Conservation (phyloP, 2,888 invertebrate species). For the Dryobotodes eremita region DNA sequence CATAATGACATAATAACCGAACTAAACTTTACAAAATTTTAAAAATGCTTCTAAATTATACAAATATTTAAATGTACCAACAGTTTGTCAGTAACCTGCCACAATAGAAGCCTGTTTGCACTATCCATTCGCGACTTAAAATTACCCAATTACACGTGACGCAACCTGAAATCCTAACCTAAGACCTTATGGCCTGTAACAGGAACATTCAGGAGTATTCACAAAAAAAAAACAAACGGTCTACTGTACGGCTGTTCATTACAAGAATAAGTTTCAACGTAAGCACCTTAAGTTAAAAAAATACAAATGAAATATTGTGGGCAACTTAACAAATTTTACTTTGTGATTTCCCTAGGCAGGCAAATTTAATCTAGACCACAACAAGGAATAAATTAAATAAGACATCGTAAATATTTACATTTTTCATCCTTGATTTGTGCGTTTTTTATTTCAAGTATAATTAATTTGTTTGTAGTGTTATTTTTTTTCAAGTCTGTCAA, state of each 20-base stretch:
- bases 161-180: background rate
- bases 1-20: no score
- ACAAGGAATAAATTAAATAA: constrained; percentile 46
- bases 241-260: constrained; percentile 11
- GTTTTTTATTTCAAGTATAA: constrained; percentile 15
- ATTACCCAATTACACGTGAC: background rate
- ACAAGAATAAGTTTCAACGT: constrained; percentile 28
- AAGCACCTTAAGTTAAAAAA: constrained; percentile 39
- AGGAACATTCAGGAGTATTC: background rate
- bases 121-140: background rate
- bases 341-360: constrained; percentile 54
- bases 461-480: background rate
- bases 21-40: no score
- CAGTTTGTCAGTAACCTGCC: background rate
- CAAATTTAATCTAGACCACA: constrained; percentile 51
- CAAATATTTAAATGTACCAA: background rate
- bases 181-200: background rate
- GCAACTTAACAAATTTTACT: constrained; percentile 44
- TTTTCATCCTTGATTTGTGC: constrained; percentile 31
- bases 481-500: background rate
- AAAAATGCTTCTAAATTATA: no score
- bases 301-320: constrained; percentile 50
- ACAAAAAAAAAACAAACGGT: background rate
- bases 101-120: background rate
- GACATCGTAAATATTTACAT: constrained; percentile 44